Evolutionary conservation across 2,797 vertebrate species (phyloP).

Genomic region (Chanos chanos): DNA sequence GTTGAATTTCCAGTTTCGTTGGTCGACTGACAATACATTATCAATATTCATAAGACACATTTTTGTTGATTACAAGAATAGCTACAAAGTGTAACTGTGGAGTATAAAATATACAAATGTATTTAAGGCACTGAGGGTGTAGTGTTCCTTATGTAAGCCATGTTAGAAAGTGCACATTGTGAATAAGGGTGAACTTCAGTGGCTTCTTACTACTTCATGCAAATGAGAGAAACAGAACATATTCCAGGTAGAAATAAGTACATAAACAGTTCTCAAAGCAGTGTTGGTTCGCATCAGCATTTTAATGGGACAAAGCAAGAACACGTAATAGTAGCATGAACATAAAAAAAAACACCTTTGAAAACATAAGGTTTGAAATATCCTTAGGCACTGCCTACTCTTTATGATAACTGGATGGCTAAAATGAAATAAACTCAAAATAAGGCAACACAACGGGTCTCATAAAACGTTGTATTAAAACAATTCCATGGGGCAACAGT

Average conservation of each 20-base stretch:
- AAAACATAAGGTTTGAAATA: slow-evolving; percentile 60
- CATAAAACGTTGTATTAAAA: slow-evolving; percentile 48
- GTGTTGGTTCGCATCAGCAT: slow-evolving; percentile 61
- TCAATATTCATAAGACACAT: no score
- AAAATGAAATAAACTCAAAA: slow-evolving; percentile 61
- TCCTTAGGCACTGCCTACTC: slow-evolving; percentile 68
- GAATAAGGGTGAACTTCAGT: no score
- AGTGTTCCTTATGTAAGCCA: no score
- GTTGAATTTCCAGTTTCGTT: no score
- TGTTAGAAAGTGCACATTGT: no score
- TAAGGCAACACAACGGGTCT: slow-evolving; percentile 67
- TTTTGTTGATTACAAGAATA: no score
- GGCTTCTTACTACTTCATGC: no score
- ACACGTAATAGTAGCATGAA: slow-evolving; percentile 64
- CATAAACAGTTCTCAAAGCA: slow-evolving; percentile 28
- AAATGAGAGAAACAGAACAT: no score
- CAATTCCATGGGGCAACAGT: slow-evolving; percentile 55
- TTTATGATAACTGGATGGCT: slow-evolving; percentile 57
- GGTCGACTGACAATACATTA: no score
- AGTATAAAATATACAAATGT: no score
- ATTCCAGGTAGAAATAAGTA: background rate
- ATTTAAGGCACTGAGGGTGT: no score
- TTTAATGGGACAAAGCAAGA: slow-evolving; percentile 75
- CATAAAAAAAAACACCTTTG: slow-evolving; percentile 45
- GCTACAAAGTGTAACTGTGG: no score